A percentile compares a stretch with the other conserved stretches of the same genome.
Evolutionary conservation across 2,113 vertebrate genomes (phyloP).

Genomic region (Megaptera novaeangliae): DNA sequence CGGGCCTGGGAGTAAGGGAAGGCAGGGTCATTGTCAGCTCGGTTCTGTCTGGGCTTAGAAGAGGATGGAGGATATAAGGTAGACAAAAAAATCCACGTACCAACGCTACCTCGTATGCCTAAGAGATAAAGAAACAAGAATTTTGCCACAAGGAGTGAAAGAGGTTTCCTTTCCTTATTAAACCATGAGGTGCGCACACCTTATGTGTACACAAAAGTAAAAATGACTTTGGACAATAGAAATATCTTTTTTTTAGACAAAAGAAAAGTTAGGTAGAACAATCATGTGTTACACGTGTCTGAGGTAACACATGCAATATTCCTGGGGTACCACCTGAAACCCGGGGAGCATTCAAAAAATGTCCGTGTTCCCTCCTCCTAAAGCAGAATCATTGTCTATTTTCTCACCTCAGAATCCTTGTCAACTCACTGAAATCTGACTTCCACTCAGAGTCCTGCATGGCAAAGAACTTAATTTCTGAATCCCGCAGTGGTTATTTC

Average conservation of each 20-base stretch:
- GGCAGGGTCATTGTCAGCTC: background rate
- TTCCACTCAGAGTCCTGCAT: background rate
- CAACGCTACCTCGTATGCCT: background rate
- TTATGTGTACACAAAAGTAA: background rate
- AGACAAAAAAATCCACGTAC: background rate
- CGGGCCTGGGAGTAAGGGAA: constrained; percentile 71
- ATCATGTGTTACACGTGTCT: background rate
- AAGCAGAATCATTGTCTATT: background rate
- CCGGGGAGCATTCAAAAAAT: background rate
- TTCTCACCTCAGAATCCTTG: background rate
- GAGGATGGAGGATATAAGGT: background rate
- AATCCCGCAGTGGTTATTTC: background rate
- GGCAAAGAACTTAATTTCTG: background rate
- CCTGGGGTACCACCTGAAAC: background rate
- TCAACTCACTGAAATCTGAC: background rate
- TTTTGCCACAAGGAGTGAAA: background rate
- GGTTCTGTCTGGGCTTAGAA: background rate
- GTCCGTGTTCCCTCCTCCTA: background rate
- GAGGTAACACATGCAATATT: background rate
- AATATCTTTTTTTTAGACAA: background rate
- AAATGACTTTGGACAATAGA: background rate
- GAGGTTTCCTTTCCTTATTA: background rate
- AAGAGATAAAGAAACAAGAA: background rate
- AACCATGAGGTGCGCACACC: background rate
- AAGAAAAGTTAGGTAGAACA: background rate